Evolutionary conservation across 2,797 vertebrate genomes (phyloP).

Genomic region (Sebastiscus albofasciatus): DNA sequence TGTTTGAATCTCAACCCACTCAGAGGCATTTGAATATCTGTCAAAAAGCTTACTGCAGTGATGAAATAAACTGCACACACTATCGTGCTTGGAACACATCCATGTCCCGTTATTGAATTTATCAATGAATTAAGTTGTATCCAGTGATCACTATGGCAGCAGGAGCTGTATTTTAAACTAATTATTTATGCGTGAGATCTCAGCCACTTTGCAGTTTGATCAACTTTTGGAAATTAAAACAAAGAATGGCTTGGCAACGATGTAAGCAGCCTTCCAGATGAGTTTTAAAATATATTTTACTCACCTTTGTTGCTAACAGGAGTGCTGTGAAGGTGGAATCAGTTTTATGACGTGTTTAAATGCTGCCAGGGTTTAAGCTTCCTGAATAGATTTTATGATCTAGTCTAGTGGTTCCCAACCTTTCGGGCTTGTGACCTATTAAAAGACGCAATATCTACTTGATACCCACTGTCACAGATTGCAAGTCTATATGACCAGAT

Average conservation of each 20-base stretch:
- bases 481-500: background rate
- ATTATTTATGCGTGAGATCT: background rate
- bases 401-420: background rate
- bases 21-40: background rate
- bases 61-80: background rate
- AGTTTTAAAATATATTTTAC: background rate
- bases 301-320: background rate
- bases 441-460: background rate
- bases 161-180: background rate
- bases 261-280: background rate
- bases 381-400: background rate
- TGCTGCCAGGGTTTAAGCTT: background rate
- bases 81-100: background rate
- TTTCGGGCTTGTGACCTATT: background rate
- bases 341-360: background rate
- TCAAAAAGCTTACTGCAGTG: background rate
- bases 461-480: background rate
- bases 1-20: background rate
- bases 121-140: background rate
- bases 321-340: background rate
- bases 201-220: background rate
- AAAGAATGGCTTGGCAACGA: background rate
- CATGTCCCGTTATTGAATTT: background rate
- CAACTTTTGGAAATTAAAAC: background rate
- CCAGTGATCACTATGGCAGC: conserved; percentile 16